Base-by-base conservation (phyloP, 2,113 vertebrate species). In the Arothron firmamentum region DNA sequence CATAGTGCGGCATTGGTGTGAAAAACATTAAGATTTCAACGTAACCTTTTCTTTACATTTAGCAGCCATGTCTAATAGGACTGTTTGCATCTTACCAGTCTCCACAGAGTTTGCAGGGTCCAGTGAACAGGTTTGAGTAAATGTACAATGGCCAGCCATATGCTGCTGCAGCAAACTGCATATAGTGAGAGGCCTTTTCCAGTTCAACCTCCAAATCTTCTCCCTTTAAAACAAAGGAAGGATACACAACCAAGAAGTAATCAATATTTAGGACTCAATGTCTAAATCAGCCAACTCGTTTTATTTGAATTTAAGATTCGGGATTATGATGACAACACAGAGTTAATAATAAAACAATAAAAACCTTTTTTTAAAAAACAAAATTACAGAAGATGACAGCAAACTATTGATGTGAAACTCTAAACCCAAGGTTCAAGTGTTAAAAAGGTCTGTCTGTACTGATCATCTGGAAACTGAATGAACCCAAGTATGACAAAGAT, bases 141-240 rank as follows among this genome's bases (percentile, higher is more conserved):
- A 99, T 1, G 20, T 95, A 99, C 67, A 99, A 78, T 0, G 97
- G 96, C 96, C 97, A 99, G 5, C 97, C 97, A 0, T 99, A 99
- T 1, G 94, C 94, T 5, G 97, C 95, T 0, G 90, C 92, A 10
- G 97, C 96, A 79, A 98, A 97, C 59, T 87, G 89, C 94, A 98
- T 95, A 13, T 84, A 98, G 80, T 99, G 95, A 19, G 89, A 87
- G 3, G 95, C 93, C 3, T 92, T 94, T 70, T 94, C 94, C 65
- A 99, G 43, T 79, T 99, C 95, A 0, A 25, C 5, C 54, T 96
- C 93, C 91, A 99, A 55, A 13, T 95, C 92, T 0, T 91, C 89
- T 0, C 69, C 84, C 97, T 99, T 75, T 1, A 58, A 42, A 65
- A 1, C 52, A 31, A 0, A 57, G 34, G 19, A 14, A 41, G 8